A percentile compares a stretch with the other conserved stretches of the same genome.
phyloP scores from a whole-genome alignment of 2,113 vertebrate genomes.

The Naja naja region DNA sequence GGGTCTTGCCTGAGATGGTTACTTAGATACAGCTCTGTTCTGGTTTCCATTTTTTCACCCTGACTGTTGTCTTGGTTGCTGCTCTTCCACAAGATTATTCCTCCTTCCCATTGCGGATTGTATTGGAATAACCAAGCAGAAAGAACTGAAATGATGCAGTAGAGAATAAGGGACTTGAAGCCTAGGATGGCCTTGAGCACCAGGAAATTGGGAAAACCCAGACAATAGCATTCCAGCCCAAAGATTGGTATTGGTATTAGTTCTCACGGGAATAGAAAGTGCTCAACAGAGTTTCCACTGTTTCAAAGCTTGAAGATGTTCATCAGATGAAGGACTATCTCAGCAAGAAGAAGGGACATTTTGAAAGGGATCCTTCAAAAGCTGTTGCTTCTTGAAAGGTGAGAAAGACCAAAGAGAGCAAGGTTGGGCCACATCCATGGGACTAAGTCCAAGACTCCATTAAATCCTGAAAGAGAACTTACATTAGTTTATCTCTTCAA shows the following conservation, averaged over 20 bases:
- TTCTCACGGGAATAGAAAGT: neutral
- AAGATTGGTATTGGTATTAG: neutral
- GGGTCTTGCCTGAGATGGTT: neutral
- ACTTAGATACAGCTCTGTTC: neutral
- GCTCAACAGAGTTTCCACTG: neutral
- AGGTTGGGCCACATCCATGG: neutral
- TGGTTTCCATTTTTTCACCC: neutral
- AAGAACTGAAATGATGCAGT: neutral
- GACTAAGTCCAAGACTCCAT: neutral
- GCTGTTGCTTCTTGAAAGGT: neutral
- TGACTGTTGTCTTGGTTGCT: neutral
- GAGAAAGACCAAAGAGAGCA: neutral
- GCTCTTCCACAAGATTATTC: neutral
- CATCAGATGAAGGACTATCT: neutral
- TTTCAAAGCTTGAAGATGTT: neutral
- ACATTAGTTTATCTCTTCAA: neutral
- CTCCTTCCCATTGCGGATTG: neutral
- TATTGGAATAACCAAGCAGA: neutral
- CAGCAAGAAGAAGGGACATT: neutral
- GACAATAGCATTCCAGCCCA: neutral
- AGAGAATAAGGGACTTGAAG: neutral
- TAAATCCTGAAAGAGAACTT: neutral
- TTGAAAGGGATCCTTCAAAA: neutral
- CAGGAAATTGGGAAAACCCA: neutral
- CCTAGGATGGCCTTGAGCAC: neutral